phyloP scores from a whole-genome alignment of 1,140 invertebrate species.

The Bacillus rossius region DNA sequence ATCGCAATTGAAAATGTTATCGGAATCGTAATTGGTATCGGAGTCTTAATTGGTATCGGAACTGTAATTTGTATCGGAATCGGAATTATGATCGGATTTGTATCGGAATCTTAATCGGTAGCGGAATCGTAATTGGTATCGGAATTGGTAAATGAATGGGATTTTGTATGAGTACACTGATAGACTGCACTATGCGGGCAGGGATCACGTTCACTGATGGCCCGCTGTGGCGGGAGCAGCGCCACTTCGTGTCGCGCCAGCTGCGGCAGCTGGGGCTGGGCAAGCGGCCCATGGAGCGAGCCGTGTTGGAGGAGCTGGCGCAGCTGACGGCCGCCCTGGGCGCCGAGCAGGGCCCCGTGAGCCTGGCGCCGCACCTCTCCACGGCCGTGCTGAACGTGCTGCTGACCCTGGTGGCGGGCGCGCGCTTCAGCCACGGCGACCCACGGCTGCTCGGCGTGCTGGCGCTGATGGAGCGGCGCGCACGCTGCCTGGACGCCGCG shows the following conservation, averaged over 20 bases:
- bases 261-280: constrained; percentile 70
- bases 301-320: constrained; percentile 58
- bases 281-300: constrained; percentile 60
- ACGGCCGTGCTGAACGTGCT: constrained; percentile 65
- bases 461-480: constrained; percentile 44
- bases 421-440: constrained; percentile 44
- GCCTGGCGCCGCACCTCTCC: constrained; percentile 27
- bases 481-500: constrained; percentile 53
- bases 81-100: no score
- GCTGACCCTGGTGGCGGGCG: constrained; percentile 66
- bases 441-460: constrained; percentile 52
- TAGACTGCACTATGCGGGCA: no score
- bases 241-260: constrained; percentile 63
- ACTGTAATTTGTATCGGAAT: no score
- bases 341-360: not conserved
- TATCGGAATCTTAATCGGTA: no score
- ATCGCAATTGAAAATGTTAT: no score
- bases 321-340: constrained; percentile 11
- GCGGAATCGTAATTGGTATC: no score
- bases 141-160: no score
- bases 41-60: no score
- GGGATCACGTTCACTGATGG: constrained; percentile 75
- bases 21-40: no score
- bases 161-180: no score
- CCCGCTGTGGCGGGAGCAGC: constrained; percentile 64